phyloP scores from a whole-genome alignment of 2,888 invertebrate species.

The Lepidochrysops patricia region DNA sequence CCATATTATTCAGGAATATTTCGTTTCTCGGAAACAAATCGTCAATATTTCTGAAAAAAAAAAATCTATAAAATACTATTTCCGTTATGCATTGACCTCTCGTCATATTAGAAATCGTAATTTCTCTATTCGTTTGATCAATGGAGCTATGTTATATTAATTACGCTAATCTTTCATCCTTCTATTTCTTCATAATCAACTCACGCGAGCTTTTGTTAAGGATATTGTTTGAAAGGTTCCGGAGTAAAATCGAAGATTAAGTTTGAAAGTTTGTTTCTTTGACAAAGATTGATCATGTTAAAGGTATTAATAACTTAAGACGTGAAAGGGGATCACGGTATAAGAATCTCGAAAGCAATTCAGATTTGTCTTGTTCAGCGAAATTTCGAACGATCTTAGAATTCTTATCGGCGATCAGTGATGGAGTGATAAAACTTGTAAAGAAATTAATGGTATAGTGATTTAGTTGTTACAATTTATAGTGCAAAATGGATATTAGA shows the following conservation, averaged over 20 bases:
- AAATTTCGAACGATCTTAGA: conserved; percentile 3
- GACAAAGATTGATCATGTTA: conserved; percentile 16
- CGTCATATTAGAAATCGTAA: too few species aligned
- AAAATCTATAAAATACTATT: too few species aligned
- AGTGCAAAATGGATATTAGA: background rate
- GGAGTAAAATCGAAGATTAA: conserved; percentile 30
- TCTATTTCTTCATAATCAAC: background rate
- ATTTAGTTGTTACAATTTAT: background rate
- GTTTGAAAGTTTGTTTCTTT: conserved; percentile 48
- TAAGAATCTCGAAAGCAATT: conserved; percentile 7
- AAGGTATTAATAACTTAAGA: conserved; percentile 6
- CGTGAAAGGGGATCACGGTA: conserved; percentile 10
- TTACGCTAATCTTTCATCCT: background rate
- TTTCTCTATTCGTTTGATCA: too few species aligned
- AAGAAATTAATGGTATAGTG: background rate
- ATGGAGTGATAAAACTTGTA: background rate
- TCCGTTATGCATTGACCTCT: too few species aligned
- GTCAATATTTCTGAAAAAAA: background rate
- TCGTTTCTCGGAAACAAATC: background rate
- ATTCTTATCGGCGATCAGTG: background rate
- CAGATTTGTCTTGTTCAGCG: conserved; percentile 4
- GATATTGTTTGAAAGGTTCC: conserved; percentile 13
- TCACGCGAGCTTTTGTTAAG: conserved; percentile 3
- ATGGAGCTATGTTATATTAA: background rate
- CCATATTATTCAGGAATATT: background rate